Base-by-base conservation (phyloP, 2,113 vertebrate genomes). In the Syngnathus scovelli region DNA sequence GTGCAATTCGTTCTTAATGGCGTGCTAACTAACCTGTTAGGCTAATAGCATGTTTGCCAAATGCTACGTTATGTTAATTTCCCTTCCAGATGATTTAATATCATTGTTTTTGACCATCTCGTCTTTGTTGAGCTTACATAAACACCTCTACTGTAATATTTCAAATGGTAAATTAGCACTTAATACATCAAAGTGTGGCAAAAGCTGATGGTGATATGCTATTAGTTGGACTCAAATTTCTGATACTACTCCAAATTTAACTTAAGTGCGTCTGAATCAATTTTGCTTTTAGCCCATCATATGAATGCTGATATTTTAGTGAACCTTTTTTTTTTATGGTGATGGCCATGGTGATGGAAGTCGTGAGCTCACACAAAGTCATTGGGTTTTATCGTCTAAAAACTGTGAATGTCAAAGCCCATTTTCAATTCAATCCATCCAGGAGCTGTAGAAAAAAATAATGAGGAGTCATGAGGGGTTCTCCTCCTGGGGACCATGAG, bases 401-500 rank as follows among this genome's bases (percentile, higher is more conserved):
- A 39, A 41, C 59, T 41, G 19, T n/a, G 37, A 41, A 38, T 21
- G 37, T 61, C 37, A 13, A 38, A 61, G 6, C 5, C 60, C 60
- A 61, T 61, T 21, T 61, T 43, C 38, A 43, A 43, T 12, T 18
- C 59, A 39, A 61, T 61, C 59, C 59, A 41, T 61, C 37, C 59
- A 61, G 38, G 37, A 61, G 60, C 61, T 66, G 11, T 3, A 19
- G 46, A 6, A 48, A 46, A 64, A 51, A 36, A 51, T 33, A 19
- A 51, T 46, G n/a, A 27, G 16, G 27, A 62, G 64, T 69, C 75
- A 60, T 56, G 44, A 16, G 49, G 59, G 58, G 71, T 68, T 64
- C 52, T 72, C 46, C 3, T 66, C 55, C n/a, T 33, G 21, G 16
- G 46, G 8, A n/a, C 52, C 33, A 36, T 48, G 0, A 72, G 64